A percentile compares a stretch with the other conserved stretches of the same genome.
phyloP scores from a whole-genome alignment of 2,888 invertebrate genomes.

The Rhingia rostrata region DNA sequence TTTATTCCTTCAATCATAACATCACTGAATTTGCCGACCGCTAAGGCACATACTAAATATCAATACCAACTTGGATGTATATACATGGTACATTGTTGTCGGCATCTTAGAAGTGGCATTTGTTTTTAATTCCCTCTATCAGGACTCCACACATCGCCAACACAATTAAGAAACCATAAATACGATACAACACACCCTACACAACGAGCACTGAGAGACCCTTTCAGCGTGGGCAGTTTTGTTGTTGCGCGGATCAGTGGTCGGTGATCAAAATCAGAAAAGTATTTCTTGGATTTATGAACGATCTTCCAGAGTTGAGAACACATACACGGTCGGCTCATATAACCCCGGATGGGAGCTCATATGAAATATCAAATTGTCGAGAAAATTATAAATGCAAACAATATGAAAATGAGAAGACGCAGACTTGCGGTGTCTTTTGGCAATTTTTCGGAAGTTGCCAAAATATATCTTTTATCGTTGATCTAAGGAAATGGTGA shows the following conservation, averaged over 20 bases:
- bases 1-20: constrained; percentile 15
- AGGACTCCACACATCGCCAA: constrained; percentile 65
- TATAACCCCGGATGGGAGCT: constrained; percentile 10
- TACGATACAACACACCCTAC: constrained; percentile 2
- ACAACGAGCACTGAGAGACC: constrained; percentile 31
- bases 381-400: constrained; percentile 32
- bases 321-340: not conserved
- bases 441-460: constrained; percentile 69
- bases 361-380: constrained; percentile 53
- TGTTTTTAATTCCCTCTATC: constrained; percentile 38
- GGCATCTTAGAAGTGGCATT: constrained; percentile 55
- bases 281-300: constrained; percentile 56
- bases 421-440: constrained; percentile 7
- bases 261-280: constrained; percentile 54
- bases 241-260: constrained; percentile 34
- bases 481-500: constrained; percentile 64
- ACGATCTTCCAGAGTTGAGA: constrained; percentile 27
- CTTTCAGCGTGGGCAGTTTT: constrained; percentile 57
- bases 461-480: constrained; percentile 68
- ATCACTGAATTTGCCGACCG: constrained; percentile 27
- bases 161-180: constrained; percentile 64
- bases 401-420: constrained; percentile 3
- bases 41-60: constrained; percentile 19
- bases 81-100: constrained; percentile 20
- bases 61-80: constrained; percentile 11